Percentiles rank a stretch among this genome's conserved stretches.
Evolutionary conservation across 2,888 invertebrate species (phyloP).

Genomic region (Dioctria rufipes): DNA sequence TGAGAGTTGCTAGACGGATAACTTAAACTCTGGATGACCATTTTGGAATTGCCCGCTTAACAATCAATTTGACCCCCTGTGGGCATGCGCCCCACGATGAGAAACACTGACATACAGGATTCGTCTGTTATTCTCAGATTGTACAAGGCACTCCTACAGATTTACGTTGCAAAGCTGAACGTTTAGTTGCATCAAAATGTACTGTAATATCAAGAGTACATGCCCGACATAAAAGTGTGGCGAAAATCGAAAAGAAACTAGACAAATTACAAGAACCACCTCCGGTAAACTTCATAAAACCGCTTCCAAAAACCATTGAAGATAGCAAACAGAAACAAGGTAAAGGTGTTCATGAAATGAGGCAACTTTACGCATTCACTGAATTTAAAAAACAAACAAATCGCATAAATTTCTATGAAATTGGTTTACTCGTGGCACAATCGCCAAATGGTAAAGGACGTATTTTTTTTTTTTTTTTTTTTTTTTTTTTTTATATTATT

Average conservation of each 20-base stretch:
- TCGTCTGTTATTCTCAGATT: slow-evolving; percentile 91
- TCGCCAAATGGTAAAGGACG: slow-evolving; percentile 93
- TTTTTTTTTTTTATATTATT: too few species aligned
- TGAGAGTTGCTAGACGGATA: too few species aligned
- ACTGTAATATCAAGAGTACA: slow-evolving; percentile 97
- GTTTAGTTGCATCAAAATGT: slow-evolving; percentile 93
- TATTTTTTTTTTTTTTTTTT: too few species aligned
- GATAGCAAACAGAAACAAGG: too few species aligned
- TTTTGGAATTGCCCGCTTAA: too few species aligned
- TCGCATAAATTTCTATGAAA: slow-evolving; percentile 98
- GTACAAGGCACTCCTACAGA: slow-evolving; percentile 95
- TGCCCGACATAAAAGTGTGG: slow-evolving; percentile 88
- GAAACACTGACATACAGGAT: slow-evolving; percentile 83
- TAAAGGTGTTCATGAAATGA: slow-evolving; percentile 88
- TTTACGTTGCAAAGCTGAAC: slow-evolving; percentile 92
- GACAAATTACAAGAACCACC: slow-evolving; percentile 99
- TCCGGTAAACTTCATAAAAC: slow-evolving; percentile 87
- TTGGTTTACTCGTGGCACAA: slow-evolving; percentile 96
- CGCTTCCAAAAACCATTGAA: slow-evolving; percentile 82
- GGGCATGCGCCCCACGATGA: too few species aligned
- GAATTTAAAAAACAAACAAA: slow-evolving; percentile 98
- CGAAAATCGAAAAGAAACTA: slow-evolving; percentile 94
- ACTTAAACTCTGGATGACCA: too few species aligned
- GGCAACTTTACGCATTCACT: slow-evolving; percentile 97
- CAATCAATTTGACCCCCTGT: too few species aligned